Evolutionary conservation across 2,113 vertebrate species (phyloP), one percentile per base, ranked within the genome.

Genomic region (Bubalus kerabau): DNA sequence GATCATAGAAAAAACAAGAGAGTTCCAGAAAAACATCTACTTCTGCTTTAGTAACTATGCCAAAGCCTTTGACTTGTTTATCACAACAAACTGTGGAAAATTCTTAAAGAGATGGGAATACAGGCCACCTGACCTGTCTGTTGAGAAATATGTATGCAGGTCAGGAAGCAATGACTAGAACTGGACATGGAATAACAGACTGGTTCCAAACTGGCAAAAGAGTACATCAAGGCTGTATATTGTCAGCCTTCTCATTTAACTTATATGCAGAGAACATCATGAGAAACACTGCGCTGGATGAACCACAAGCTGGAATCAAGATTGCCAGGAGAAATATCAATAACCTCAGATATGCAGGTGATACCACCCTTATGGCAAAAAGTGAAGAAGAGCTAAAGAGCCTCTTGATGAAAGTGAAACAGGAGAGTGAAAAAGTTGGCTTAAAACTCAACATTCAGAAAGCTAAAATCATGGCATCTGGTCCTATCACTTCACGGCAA

Each of bases 181-280:
- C 4, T 36, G 8, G 32, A 36, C 32, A 36, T 67, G 17, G 8
- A 67, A n/a, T 19, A 67, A 67, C 17, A 67, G 32, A 67, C n/a
- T 67, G 15, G 17, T 36, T 67, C 64, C 17, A 36, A 67, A 36
- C 11, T n/a, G 17, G 17, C 5, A 36, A 67, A 67, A n/a, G 32
- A 67, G 32, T 67, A 19, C 0, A 0, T 67, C 64, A 67, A 67
- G 8, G 32, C 17, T 67, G n/a, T 67, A 21, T 67, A 36, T 36
- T 21, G 64, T 36, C 8, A 67, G 32, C 17, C 16, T 67, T 8
- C 16, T 67, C n/a, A 36, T 21, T 67, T 67, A 67, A n/a, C 64
- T 67, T 36, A 67, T 67, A 36, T 36, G 32, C 32, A 67, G 32
- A 67, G 17, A 11, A 36, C 17, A 21, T 36, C 17, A 36, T 36